Conservation (phyloP, 2,888 invertebrate species). For the Philereme transversata region DNA sequence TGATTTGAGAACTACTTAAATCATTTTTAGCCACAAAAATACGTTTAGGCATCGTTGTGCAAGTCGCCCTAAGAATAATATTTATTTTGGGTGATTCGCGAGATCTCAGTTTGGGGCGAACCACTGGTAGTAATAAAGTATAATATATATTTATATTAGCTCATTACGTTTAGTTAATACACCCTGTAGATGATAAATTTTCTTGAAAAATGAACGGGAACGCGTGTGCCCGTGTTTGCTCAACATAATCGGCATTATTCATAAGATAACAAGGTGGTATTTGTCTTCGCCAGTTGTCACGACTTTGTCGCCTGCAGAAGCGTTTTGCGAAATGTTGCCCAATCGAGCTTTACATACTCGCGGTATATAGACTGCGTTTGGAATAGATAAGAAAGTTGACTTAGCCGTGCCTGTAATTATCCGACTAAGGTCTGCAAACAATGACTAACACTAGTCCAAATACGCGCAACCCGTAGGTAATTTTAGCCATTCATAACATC, state of each 20-base stretch:
- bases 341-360: constrained; percentile 60
- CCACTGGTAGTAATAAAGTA: too few species aligned
- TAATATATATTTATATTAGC: too few species aligned
- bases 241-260: constrained; percentile 83
- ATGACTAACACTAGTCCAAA: constrained; percentile 29
- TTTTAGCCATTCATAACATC: constrained; percentile 18
- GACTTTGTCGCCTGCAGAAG: constrained; percentile 74
- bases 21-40: too few species aligned
- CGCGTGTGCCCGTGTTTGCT: constrained; percentile 74
- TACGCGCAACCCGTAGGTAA: constrained; percentile 7
- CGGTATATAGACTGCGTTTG: constrained; percentile 51
- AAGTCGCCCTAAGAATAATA: too few species aligned
- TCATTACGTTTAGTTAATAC: constrained; percentile 40
- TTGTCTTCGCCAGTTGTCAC: constrained; percentile 78
- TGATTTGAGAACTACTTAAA: too few species aligned
- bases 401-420: constrained; percentile 48
- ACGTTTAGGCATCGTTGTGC: too few species aligned
- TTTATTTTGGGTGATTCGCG: too few species aligned
- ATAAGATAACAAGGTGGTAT: constrained; percentile 79
- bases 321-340: constrained; percentile 76
- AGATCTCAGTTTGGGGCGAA: too few species aligned
- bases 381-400: constrained; percentile 58
- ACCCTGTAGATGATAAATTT: constrained; percentile 69
- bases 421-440: constrained; percentile 31
- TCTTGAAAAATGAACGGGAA: constrained; percentile 75